These are phyloP conservation scores for Sylvicola fuscatus DNA, from an alignment of 2,888 invertebrate genomes.

Conservation along the genomic window DNA sequence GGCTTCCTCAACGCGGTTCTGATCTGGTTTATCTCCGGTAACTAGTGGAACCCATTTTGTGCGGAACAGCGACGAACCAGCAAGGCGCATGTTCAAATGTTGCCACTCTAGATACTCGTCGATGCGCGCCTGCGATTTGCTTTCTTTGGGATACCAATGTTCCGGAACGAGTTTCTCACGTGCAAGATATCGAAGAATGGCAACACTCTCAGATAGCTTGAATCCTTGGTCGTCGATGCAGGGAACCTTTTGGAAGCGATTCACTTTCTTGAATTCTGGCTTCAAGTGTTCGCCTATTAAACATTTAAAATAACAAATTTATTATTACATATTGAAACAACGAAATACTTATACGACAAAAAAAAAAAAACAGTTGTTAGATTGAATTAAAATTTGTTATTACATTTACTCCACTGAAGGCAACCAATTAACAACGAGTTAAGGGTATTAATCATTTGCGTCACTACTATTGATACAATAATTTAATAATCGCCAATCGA, in stretches of 20 bases:
- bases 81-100: constrained; percentile 36
- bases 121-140: constrained; percentile 34
- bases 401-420: no score
- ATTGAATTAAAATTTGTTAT: no score
- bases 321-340: neutral
- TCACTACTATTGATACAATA: no score
- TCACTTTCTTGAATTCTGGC: constrained; percentile 33
- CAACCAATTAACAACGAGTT: no score
- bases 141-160: constrained; percentile 46
- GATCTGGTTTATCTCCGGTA: constrained; percentile 26
- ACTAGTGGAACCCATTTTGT: constrained; percentile 30
- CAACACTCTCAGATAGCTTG: constrained; percentile 42
- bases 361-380: neutral
- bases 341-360: neutral
- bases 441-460: no score
- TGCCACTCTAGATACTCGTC: constrained; percentile 61
- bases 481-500: no score
- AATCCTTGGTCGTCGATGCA: constrained; percentile 46
- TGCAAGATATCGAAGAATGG: constrained; percentile 43
- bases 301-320: constrained; percentile 6
- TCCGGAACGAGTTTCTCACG: constrained; percentile 31
- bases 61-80: constrained; percentile 36
- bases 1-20: constrained; percentile 19
- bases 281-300: constrained; percentile 38
- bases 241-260: constrained; percentile 41